Evolutionary conservation across 2,797 vertebrate genomes (phyloP), one percentile per base, ranked within the genome.

Genomic region (Arctocebus calabarensis): DNA sequence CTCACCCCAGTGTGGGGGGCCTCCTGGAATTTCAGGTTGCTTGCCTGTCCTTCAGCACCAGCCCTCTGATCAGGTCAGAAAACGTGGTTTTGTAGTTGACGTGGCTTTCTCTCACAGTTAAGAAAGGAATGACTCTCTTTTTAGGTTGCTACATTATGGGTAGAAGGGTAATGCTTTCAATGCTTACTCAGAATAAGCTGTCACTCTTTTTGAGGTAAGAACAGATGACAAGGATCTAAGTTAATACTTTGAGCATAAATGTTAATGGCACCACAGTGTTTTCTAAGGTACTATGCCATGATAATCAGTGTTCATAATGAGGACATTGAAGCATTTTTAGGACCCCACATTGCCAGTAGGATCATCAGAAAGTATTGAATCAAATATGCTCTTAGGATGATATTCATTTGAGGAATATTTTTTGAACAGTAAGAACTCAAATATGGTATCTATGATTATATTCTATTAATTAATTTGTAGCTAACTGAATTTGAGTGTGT

Each of bases 401-500:
- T 74, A 91, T 40, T 74, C 7, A 88, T 75, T 81, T 57, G 64
- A 70, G 32, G 20, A 93, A 64, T 82, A 57, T 20, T 81, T 9
- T 19, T 95, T 79, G 66, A 91, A 62, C 22, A 84, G 4, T 7
- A 74, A 8, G 19, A 87, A 59, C 37, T 3, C 52, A 48, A 9
- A 16, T 29, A 45, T 10, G 4, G 34, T 57, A 25, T 87, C 34
- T 68, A 14, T 62, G 34, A 74, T 68, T 45, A n/a, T 70, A 62
- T 16, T 45, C 22, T 86, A 62, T 75, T 86, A 92, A 74, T 75
- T 89, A 87, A 62, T 57, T 79, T 94, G 37, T 68, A 64, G 64
- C 22, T 64, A 81, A 68, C 29, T 22, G 4, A 84, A 68, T 93
- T 96, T 70, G 48, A 75, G 75, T 84, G 73, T 55, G 16, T 78